A percentile compares a stretch with the other conserved stretches of the same genome.
Conservation (phyloP, 2,113 vertebrate genomes). For the Syrmaticus mikado region DNA sequence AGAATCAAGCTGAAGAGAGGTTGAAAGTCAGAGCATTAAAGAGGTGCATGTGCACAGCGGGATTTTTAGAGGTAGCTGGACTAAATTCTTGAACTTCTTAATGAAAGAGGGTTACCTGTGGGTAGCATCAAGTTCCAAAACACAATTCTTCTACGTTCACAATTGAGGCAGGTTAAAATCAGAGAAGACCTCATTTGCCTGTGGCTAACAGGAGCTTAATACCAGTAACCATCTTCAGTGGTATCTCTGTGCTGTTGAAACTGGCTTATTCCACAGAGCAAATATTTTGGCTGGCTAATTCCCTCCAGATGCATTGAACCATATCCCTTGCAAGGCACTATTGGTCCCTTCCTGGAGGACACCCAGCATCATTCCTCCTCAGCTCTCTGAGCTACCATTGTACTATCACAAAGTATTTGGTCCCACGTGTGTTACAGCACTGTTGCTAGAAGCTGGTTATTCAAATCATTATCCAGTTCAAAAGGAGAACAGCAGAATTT, state of each 20-base stretch:
- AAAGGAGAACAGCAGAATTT: neutral
- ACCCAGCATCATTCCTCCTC: neutral
- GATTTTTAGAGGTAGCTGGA: neutral
- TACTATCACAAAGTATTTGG: neutral
- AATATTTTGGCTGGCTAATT: neutral
- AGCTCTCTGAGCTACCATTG: neutral
- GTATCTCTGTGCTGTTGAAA: neutral
- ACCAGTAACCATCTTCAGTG: fast-evolving
- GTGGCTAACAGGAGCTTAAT: neutral
- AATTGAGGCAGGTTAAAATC: neutral
- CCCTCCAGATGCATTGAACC: neutral
- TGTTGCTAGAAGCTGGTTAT: neutral
- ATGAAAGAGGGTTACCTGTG: neutral
- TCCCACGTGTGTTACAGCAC: neutral
- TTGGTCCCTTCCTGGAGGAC: neutral
- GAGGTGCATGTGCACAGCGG: fast-evolving
- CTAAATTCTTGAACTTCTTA: neutral
- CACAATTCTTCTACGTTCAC: neutral
- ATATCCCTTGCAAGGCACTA: neutral
- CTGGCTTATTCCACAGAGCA: neutral
- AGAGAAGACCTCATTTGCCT: neutral
- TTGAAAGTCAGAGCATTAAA: neutral
- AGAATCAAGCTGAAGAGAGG: neutral
- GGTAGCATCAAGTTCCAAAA: neutral
- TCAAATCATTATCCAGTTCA: neutral